phyloP scores from a whole-genome alignment of 2,888 invertebrate species.

The Automeris io region DNA sequence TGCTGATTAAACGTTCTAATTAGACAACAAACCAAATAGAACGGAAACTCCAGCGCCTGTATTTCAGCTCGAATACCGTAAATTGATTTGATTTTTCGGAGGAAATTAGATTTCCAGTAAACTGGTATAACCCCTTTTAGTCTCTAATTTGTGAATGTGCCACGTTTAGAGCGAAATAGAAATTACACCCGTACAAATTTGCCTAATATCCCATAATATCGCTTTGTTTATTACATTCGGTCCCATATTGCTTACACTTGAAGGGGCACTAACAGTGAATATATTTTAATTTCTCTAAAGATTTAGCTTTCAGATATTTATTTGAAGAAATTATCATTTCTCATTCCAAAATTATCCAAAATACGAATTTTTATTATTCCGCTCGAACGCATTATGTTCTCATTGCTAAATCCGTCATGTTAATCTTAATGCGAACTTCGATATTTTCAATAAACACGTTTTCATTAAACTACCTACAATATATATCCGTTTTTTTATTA shows the following conservation, averaged over 20 bases:
- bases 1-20: conserved; percentile 5
- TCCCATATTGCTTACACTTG: conserved; percentile 38
- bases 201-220: conserved; percentile 45
- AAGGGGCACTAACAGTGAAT: conserved; percentile 41
- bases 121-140: conserved; percentile 22
- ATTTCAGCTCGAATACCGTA: conserved; percentile 7
- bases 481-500: too few species aligned
- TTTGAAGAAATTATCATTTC: neutral
- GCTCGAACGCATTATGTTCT: too few species aligned
- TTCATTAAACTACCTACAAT: too few species aligned
- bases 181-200: conserved; percentile 46
- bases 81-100: conserved; percentile 25
- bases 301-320: conserved; percentile 3
- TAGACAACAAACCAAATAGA: conserved; percentile 7
- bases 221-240: conserved; percentile 41
- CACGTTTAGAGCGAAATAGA: conserved; percentile 43
- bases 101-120: conserved; percentile 21
- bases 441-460: too few species aligned
- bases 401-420: too few species aligned
- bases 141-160: conserved; percentile 30
- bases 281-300: conserved; percentile 30
- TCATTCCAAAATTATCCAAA: conserved; percentile 3
- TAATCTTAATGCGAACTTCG: too few species aligned
- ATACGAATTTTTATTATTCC: too few species aligned
- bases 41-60: conserved; percentile 3